A percentile compares a stretch with the other conserved stretches of the same genome.
phyloP scores from a whole-genome alignment of 2,888 invertebrate genomes.

The Sialis lutaria region DNA sequence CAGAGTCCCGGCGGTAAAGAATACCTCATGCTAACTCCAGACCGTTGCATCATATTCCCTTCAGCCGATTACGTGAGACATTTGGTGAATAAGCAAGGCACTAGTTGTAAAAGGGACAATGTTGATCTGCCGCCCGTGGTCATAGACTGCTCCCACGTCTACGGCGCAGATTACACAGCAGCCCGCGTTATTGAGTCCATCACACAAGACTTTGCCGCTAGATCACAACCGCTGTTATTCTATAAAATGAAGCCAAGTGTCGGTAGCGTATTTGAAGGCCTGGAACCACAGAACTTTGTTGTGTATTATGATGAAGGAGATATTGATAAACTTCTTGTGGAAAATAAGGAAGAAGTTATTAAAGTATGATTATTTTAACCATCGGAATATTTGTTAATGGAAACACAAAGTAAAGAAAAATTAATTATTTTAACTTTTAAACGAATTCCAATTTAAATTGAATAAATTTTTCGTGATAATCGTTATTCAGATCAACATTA shows the following conservation, averaged over 20 bases:
- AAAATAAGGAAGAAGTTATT: too few species aligned
- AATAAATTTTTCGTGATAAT: too few species aligned
- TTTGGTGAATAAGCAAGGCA: constrained; percentile 56
- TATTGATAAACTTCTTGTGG: constrained; percentile 43
- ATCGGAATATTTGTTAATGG: too few species aligned
- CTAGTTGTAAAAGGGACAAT: too few species aligned
- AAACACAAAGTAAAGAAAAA: too few species aligned
- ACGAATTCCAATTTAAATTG: too few species aligned
- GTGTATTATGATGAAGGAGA: constrained; percentile 62
- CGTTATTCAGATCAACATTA: too few species aligned
- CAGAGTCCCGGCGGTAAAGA: constrained; percentile 51
- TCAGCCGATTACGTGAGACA: constrained; percentile 78
- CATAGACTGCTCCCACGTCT: constrained; percentile 74
- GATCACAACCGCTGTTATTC: constrained; percentile 60
- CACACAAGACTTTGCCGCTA: constrained; percentile 52
- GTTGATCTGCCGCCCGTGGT: constrained; percentile 45
- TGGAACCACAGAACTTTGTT: constrained; percentile 55
- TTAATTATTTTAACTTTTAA: too few species aligned
- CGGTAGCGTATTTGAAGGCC: constrained; percentile 60
- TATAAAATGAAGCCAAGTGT: constrained; percentile 75
- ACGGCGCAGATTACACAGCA: constrained; percentile 76
- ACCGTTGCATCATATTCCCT: constrained; percentile 77
- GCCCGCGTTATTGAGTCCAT: constrained; percentile 62
- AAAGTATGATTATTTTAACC: too few species aligned
- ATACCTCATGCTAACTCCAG: constrained; percentile 71